Conservation (phyloP, 2,113 vertebrate genomes). For the Sinocyclocheilus anshuiensis region DNA sequence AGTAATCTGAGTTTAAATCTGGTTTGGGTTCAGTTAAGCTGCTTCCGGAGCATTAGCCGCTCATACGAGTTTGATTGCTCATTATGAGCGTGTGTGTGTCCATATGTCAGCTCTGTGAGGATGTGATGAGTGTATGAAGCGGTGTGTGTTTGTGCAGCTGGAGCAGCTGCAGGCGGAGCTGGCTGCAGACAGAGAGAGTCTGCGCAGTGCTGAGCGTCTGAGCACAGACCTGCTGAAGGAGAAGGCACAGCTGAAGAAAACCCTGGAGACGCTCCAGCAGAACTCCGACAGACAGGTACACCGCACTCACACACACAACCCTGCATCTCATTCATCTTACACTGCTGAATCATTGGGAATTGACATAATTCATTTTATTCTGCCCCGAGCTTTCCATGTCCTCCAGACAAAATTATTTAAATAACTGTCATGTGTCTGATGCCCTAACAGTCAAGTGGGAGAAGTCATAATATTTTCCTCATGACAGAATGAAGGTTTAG, state of each 20-base stretch:
- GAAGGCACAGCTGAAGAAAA: slow-evolving; percentile 92
- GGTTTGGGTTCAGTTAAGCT: slow-evolving; percentile 35
- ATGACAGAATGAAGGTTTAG: too few relatives aligned
- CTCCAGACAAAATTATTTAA: too few relatives aligned
- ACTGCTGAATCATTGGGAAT: too few relatives aligned
- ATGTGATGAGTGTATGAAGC: not conserved
- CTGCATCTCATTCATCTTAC: too few relatives aligned
- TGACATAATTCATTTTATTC: too few relatives aligned
- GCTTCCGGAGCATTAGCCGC: slow-evolving; percentile 48
- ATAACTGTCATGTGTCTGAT: too few relatives aligned
- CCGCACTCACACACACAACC: not conserved
- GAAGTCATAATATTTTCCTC: too few relatives aligned
- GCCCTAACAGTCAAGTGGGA: too few relatives aligned
- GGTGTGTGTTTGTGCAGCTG: slow-evolving; percentile 75
- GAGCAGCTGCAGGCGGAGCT: slow-evolving; percentile 86
- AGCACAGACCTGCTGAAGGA: slow-evolving; percentile 95
- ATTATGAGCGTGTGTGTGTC: not conserved
- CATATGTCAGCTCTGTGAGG: not conserved
- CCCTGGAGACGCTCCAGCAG: slow-evolving; percentile 88
- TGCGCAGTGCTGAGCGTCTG: slow-evolving; percentile 85
- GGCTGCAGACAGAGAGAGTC: slow-evolving; percentile 83
- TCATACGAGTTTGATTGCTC: slow-evolving; percentile 32
- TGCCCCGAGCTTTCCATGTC: too few relatives aligned
- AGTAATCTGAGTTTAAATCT: not conserved
- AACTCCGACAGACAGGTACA: slow-evolving; percentile 94